phyloP scores from a whole-genome alignment of 2,797 vertebrate species.

The Diplodus puntazzo region DNA sequence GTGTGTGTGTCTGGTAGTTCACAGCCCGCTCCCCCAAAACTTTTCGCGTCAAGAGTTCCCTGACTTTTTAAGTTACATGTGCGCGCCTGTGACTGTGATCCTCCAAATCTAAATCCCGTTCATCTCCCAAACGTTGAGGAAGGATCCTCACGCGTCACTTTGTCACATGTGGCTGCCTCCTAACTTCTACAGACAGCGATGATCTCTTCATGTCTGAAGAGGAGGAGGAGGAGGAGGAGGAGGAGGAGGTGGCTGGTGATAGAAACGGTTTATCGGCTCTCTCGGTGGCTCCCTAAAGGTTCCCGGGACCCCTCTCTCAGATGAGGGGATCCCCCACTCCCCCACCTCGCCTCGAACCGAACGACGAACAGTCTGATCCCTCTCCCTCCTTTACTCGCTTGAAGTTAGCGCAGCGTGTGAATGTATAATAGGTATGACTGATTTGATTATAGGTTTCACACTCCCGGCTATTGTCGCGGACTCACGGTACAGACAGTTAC shows the following conservation, averaged over 20 bases:
- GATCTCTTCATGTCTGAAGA: conserved; percentile 5
- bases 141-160: conserved; percentile 11
- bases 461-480: conserved; percentile 34
- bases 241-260: not conserved
- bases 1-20: not conserved
- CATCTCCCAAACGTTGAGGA: no score
- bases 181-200: conserved; percentile 8
- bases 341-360: not conserved
- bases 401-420: conserved; percentile 39
- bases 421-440: conserved; percentile 57
- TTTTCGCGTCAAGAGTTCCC: not conserved
- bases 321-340: conserved; percentile 4
- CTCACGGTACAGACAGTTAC: conserved; percentile 38
- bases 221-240: not conserved
- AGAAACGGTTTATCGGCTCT: not conserved
- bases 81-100: not conserved
- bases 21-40: not conserved
- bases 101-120: not conserved
- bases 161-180: conserved; percentile 21
- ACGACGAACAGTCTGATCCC: not conserved
- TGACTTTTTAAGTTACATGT: not conserved
- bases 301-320: conserved; percentile 1
- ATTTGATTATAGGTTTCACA: conserved; percentile 67
- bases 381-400: conserved; percentile 6
- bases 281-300: not conserved